Conservation (phyloP, 2,888 invertebrate species). For the Steromphala cineraria region DNA sequence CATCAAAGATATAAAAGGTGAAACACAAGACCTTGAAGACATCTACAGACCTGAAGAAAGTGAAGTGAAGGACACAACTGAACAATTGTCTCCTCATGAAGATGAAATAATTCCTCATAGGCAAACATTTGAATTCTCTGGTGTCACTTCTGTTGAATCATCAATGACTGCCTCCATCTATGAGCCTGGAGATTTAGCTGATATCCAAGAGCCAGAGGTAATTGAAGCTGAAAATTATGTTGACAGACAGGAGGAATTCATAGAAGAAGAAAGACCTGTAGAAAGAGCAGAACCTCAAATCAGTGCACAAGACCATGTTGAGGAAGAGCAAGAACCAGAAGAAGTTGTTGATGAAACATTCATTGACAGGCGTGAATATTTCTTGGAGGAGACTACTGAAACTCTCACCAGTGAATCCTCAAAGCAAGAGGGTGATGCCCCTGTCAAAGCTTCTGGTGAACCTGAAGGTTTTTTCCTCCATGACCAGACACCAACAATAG, state of each 20-base stretch:
- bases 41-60: conserved; percentile 9
- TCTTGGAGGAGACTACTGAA: conserved; percentile 36
- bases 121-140: conserved; percentile 18
- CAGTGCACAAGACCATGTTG: background rate
- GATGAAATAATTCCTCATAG: conserved; percentile 22
- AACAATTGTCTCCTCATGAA: conserved; percentile 11
- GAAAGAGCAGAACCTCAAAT: background rate
- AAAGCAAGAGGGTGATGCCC: background rate
- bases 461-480: background rate
- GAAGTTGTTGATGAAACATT: conserved; percentile 39
- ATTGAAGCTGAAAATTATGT: conserved; percentile 26
- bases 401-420: background rate
- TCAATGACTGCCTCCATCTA: conserved; percentile 20
- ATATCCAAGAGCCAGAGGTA: conserved; percentile 22
- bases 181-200: background rate
- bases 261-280: conserved; percentile 10
- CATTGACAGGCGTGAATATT: conserved; percentile 42
- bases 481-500: background rate
- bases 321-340: background rate
- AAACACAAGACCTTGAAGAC: background rate
- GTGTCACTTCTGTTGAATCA: conserved; percentile 28
- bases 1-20: background rate
- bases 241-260: conserved; percentile 43
- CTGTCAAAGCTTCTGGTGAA: background rate
- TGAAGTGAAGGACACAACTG: conserved; percentile 26